A percentile compares a stretch with the other conserved stretches of the same genome.
Evolutionary conservation across 2,888 invertebrate species (phyloP).

Genomic region (Nineta flava): DNA sequence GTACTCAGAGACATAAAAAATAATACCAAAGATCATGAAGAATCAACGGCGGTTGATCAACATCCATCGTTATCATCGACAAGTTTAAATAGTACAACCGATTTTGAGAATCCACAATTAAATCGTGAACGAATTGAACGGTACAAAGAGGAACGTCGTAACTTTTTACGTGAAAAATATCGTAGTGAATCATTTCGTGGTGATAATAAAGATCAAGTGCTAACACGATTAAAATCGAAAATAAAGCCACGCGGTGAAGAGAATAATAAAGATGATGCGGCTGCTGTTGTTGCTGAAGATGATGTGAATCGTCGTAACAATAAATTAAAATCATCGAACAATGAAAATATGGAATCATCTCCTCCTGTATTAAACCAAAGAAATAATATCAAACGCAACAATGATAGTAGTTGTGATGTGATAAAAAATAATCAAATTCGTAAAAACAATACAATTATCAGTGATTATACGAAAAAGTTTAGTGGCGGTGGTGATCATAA

Average conservation of each 20-base stretch:
- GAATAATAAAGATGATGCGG: not conserved
- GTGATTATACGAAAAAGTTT: conserved; percentile 9
- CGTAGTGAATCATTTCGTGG: conserved; percentile 66
- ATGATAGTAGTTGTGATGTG: not conserved
- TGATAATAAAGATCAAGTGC: conserved; percentile 32
- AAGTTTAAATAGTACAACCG: not conserved
- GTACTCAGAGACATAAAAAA: not conserved
- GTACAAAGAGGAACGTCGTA: conserved; percentile 80
- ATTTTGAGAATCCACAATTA: conserved; percentile 36
- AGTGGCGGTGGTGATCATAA: conserved; percentile 16
- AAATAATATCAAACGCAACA: not conserved
- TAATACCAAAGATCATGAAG: not conserved
- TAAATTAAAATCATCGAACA: not conserved
- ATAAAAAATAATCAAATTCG: not conserved
- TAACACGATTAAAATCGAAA: conserved; percentile 30
- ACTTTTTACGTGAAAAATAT: conserved; percentile 70
- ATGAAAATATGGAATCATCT: not conserved
- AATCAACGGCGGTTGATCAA: not conserved
- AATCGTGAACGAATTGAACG: conserved; percentile 75
- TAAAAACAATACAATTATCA: conserved; percentile 22
- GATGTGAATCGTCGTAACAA: not conserved
- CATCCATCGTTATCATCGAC: not conserved
- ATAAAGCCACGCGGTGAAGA: conserved; percentile 2
- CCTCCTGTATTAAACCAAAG: conserved; percentile 2
- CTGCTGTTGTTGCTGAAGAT: not conserved